These are phyloP conservation scores for Cerastis leucographa DNA, from an alignment of 2,888 invertebrate species.

Conservation along the genomic window DNA sequence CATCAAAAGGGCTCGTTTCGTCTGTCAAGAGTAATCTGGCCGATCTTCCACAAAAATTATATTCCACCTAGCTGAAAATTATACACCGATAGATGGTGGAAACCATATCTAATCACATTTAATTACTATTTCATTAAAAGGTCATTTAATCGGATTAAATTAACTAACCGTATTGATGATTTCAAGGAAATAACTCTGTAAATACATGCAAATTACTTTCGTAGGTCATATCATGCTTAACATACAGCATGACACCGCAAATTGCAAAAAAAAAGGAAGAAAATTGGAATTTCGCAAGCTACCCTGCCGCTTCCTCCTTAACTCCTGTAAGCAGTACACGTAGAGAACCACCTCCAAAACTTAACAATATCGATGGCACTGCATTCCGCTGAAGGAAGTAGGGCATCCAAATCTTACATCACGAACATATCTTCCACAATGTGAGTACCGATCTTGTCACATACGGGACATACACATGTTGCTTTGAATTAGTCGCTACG, in stretches of 20 bases:
- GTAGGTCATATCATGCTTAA: too few relatives aligned
- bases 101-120: neutral
- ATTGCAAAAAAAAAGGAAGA: too few relatives aligned
- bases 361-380: conserved; percentile 40
- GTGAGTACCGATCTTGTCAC: conserved; percentile 63
- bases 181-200: too few relatives aligned
- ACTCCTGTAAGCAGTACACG: neutral
- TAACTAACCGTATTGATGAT: too few relatives aligned
- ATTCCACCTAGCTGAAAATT: neutral
- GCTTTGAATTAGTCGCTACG: conserved; percentile 51
- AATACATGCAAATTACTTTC: too few relatives aligned
- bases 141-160: too few relatives aligned
- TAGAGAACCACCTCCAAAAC: conserved; percentile 46
- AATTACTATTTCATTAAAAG: too few relatives aligned
- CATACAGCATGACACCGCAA: too few relatives aligned
- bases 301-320: neutral
- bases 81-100: neutral
- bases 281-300: too few relatives aligned
- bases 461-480: conserved; percentile 47
- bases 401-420: conserved; percentile 86
- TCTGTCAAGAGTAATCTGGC: neutral
- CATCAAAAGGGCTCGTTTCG: neutral
- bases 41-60: neutral
- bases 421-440: conserved; percentile 76
- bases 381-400: conserved; percentile 78